phyloP scores from a whole-genome alignment of 1,140 invertebrate species.

The Delia radicum region DNA sequence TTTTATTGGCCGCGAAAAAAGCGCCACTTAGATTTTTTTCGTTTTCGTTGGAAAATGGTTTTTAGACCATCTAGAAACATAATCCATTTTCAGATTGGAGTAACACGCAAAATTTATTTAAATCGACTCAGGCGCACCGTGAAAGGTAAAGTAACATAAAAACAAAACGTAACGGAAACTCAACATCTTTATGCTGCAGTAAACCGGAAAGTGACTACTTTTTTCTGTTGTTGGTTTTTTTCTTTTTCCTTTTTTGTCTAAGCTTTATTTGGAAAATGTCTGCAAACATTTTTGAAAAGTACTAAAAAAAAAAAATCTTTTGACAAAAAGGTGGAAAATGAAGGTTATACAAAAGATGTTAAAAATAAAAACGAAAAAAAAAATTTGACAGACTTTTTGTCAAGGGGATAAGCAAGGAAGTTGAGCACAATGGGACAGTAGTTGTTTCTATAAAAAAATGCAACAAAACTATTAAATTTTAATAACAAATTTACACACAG shows the following conservation, averaged over 20 bases:
- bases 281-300: not conserved
- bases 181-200: conserved; percentile 20
- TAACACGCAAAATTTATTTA: too few relatives aligned
- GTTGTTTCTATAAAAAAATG: too few relatives aligned
- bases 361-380: not conserved
- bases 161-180: not conserved
- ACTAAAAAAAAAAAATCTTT: conserved; percentile 33
- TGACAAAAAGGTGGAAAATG: not conserved
- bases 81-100: too few relatives aligned
- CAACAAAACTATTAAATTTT: too few relatives aligned
- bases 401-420: not conserved
- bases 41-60: too few relatives aligned
- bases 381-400: conserved; percentile 11
- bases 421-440: too few relatives aligned
- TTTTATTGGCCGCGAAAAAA: too few relatives aligned
- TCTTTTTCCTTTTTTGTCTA: not conserved
- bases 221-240: not conserved
- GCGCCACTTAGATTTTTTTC: too few relatives aligned
- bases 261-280: not conserved
- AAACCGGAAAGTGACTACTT: not conserved
- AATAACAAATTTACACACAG: too few relatives aligned
- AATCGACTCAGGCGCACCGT: too few relatives aligned
- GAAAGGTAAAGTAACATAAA: not conserved
- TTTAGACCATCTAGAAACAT: too few relatives aligned
- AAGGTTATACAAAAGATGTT: conserved; percentile 25